Percentiles rank a stretch among this genome's conserved stretches.
Evolutionary conservation across 2,113 vertebrate genomes (phyloP).

Genomic region (Sisor rabdophorus): DNA sequence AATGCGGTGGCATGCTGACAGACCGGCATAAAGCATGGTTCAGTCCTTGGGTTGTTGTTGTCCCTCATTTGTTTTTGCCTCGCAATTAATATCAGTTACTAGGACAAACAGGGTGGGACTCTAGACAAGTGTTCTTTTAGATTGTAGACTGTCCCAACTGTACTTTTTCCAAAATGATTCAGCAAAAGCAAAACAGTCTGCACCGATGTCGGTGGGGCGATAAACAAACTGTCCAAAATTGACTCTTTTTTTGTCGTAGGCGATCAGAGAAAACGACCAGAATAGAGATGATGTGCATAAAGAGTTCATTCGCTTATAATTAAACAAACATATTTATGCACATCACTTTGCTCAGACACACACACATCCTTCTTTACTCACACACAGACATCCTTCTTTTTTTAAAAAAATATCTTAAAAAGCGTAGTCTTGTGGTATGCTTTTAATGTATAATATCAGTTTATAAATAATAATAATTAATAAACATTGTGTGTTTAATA

Average conservation of each 20-base stretch:
- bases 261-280: conserved; percentile 25
- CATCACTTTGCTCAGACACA: background rate
- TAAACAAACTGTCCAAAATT: background rate
- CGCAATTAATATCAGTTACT: background rate
- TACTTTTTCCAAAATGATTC: conserved; percentile 33
- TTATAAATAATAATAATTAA: too few species aligned
- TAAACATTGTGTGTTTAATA: too few species aligned
- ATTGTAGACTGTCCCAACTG: conserved; percentile 21
- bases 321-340: background rate
- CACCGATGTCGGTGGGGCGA: background rate
- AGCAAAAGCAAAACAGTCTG: conserved; percentile 23
- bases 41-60: background rate
- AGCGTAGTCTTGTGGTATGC: background rate
- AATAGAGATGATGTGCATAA: background rate
- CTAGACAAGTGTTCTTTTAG: conserved; percentile 18
- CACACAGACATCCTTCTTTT: background rate
- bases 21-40: background rate
- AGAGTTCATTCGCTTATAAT: background rate
- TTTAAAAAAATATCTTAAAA: background rate
- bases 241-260: conserved; percentile 4
- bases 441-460: background rate
- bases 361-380: too few species aligned
- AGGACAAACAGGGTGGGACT: conserved; percentile 24
- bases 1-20: background rate
- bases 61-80: background rate